Evolutionary conservation across 2,113 vertebrate species (phyloP).

Genomic region (Nematolebias whitei): DNA sequence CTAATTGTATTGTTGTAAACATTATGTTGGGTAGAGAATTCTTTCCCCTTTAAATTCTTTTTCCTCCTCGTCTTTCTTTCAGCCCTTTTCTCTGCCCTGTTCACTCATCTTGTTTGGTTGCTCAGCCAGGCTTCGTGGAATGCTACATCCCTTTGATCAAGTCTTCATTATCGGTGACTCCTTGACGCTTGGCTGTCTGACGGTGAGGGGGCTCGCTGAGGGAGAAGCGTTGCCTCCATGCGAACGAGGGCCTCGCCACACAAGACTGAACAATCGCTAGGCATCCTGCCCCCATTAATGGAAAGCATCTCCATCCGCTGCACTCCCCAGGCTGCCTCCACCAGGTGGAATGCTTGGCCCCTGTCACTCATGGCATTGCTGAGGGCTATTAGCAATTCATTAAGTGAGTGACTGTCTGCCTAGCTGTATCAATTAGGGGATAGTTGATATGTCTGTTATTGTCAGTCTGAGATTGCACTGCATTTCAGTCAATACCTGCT

Average conservation of each 20-base stretch:
- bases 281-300: constrained; percentile 68
- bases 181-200: constrained; percentile 49
- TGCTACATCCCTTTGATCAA: constrained; percentile 70
- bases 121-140: constrained; percentile 62
- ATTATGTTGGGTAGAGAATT: constrained; percentile 40
- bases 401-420: constrained; percentile 66
- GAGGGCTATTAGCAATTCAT: constrained; percentile 75
- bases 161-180: constrained; percentile 74
- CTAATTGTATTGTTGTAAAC: constrained; percentile 45
- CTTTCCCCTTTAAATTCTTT: constrained; percentile 18
- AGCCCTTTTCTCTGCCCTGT: constrained; percentile 19
- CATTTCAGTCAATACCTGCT: constrained; percentile 54
- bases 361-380: constrained; percentile 69
- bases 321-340: constrained; percentile 58
- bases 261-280: constrained; percentile 66
- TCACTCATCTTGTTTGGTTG: constrained; percentile 53
- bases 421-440: constrained; percentile 79
- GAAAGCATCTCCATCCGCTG: constrained; percentile 64
- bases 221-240: constrained; percentile 55
- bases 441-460: constrained; percentile 78
- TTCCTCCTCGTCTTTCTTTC: constrained; percentile 43
- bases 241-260: constrained; percentile 62
- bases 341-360: constrained; percentile 71
- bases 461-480: constrained; percentile 62
- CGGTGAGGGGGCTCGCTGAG: constrained; percentile 41